Evolutionary conservation across 2,888 invertebrate species (phyloP).

Genomic region (Argyra leucocephala): DNA sequence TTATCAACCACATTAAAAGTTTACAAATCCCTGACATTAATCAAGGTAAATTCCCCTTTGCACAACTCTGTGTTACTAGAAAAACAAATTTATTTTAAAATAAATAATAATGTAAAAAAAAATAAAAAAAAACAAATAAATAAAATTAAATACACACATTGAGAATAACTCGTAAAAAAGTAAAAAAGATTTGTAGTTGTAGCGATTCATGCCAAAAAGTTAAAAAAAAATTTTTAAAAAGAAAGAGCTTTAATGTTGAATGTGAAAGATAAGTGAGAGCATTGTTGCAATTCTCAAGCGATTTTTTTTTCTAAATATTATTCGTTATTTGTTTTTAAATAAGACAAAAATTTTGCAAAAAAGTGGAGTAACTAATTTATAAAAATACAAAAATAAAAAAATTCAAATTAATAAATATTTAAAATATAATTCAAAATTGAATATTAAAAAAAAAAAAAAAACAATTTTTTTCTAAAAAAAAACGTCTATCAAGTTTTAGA

Average conservation of each 20-base stretch:
- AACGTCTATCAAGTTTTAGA: no score
- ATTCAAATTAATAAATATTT: background rate
- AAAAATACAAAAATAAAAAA: background rate
- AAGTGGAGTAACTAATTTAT: background rate
- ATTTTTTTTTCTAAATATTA: background rate
- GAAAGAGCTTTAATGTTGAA: slow-evolving; percentile 4
- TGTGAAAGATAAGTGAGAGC: background rate
- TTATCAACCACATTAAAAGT: no score
- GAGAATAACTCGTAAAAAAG: no score
- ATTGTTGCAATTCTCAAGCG: background rate
- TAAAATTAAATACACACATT: no score
- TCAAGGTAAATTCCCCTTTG: background rate
- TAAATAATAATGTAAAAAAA: background rate
- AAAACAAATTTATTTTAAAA: background rate
- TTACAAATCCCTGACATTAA: no score
- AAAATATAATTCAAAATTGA: no score
- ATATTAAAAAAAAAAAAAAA: background rate
- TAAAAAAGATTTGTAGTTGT: background rate
- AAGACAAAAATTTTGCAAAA: no score
- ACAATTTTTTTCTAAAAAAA: no score
- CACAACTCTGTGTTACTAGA: background rate
- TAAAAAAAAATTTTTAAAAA: background rate
- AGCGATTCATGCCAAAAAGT: slow-evolving; percentile 1
- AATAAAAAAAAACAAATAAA: background rate
- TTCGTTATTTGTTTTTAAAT: no score